These are phyloP conservation scores for Phalloptychus januarius DNA, from an alignment of 2,797 vertebrate genomes.

Conservation along the genomic window DNA sequence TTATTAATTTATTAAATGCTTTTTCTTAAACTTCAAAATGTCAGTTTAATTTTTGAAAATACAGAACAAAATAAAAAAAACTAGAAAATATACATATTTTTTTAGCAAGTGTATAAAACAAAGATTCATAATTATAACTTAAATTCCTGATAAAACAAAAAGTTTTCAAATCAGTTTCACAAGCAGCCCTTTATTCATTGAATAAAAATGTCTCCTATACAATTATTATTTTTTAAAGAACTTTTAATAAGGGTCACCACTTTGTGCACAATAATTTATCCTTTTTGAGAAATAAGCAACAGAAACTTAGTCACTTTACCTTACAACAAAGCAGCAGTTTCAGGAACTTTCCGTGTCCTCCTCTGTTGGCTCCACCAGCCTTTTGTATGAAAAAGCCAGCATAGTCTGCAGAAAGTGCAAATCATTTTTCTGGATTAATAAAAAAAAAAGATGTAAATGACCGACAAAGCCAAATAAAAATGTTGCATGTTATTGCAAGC, in stretches of 20 bases:
- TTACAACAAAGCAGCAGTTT: slow-evolving; percentile 19
- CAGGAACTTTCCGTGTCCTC: slow-evolving; percentile 52
- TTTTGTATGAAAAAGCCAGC: slow-evolving; percentile 80
- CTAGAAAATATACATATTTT: neutral
- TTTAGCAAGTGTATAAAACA: neutral
- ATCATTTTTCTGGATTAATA: neutral
- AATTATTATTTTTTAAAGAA: neutral
- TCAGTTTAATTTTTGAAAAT: neutral
- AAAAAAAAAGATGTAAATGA: neutral
- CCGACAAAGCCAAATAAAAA: neutral
- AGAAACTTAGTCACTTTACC: slow-evolving; percentile 21
- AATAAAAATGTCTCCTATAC: neutral
- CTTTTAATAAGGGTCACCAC: neutral
- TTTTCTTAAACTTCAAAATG: neutral
- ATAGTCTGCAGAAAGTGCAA: slow-evolving; percentile 71
- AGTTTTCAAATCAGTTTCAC: neutral
- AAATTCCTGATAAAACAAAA: neutral
- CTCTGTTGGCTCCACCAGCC: slow-evolving; percentile 77
- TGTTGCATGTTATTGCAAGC: neutral
- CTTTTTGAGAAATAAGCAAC: neutral
- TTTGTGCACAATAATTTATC: neutral
- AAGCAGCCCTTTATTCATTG: neutral
- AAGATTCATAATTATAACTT: neutral
- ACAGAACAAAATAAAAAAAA: neutral
- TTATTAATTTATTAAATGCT: neutral